phyloP scores from a whole-genome alignment of 2,888 invertebrate genomes.

The Drosophila gaucha region DNA sequence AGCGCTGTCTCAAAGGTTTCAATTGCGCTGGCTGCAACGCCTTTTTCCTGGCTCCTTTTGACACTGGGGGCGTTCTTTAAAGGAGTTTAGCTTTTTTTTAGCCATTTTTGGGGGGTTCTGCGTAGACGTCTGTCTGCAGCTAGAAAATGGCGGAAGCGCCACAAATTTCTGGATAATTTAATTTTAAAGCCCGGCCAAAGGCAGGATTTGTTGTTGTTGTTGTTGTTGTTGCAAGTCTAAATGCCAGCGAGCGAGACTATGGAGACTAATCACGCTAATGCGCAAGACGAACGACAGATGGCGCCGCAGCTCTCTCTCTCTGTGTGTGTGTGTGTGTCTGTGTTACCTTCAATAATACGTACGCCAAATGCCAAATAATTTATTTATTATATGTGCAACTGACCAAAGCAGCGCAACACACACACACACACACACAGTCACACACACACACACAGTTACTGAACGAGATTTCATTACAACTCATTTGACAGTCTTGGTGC shows the following conservation, averaged over 20 bases:
- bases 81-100: constrained; percentile 1
- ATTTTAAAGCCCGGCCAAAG: constrained; percentile 12
- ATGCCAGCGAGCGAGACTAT: constrained; percentile 70
- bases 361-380: constrained; percentile 81
- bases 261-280: constrained; percentile 81
- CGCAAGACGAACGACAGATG: constrained; percentile 72
- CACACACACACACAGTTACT: constrained; percentile 45
- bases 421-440: constrained; percentile 24
- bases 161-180: constrained; percentile 56
- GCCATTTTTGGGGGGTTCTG: neutral
- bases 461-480: constrained; percentile 81
- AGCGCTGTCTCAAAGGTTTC: constrained; percentile 63
- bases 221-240: constrained; percentile 50
- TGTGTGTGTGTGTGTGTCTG: constrained; percentile 18
- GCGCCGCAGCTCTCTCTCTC: constrained; percentile 38
- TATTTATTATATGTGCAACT: constrained; percentile 79
- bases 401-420: constrained; percentile 67
- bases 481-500: constrained; percentile 81
- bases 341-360: constrained; percentile 79
- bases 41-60: constrained; percentile 76
- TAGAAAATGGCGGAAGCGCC: constrained; percentile 71
- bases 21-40: constrained; percentile 72
- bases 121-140: constrained; percentile 47
- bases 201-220: constrained; percentile 15
- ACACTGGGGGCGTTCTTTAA: constrained; percentile 59